Evolutionary conservation across 2,888 invertebrate species (phyloP), one percentile per base, ranked within the genome.

Genomic region (Mimas tiliae): DNA sequence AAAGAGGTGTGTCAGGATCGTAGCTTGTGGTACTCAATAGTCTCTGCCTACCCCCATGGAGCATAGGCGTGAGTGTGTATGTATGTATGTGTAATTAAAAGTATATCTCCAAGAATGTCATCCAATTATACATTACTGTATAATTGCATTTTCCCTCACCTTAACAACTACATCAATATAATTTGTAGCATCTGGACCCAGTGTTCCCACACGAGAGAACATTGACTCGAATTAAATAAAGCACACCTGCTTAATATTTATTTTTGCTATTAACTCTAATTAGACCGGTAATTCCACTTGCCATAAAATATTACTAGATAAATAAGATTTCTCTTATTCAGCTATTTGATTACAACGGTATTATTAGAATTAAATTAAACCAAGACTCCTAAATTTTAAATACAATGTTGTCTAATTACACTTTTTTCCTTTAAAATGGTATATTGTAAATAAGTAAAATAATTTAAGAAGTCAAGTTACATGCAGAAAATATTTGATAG

Each of bases 401-500:
- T 53, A 34, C n/a, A 53, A 52, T 27, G 27, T 52, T 7, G 16
- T 51, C 11, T 27, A 8, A n/a, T 53, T 53, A 7, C 34, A 1
- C n/a, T 0, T 27, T n/a, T 6, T 21, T 12, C 14, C 33, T 33
- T n/a, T 53, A 34, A n/a, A 53, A 34, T 34, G 7, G 19, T 2
- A 19, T 12, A 58, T 58, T 42, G 16, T 42, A 19, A 58, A 42
- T 19, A 42, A 21, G 7, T 19, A 80, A 77, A 80, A 77, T 77
- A 80, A 82, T 82, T 80, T 80, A 75, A 72, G 75, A 67, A 72
- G 68, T 70, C 64, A 68, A 72, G 71, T 70, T 70, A 68, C 72
- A 67, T 71, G 72, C 68, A 77, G 77, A 75, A 79, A 80, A 75
- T 75, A 74, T 77, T 75, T 76, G 79, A 80, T 82, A 72, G 69